Evolutionary conservation across 2,888 invertebrate species (phyloP), one percentile per base, ranked within the genome.

Genomic region (Athalia cordata): DNA sequence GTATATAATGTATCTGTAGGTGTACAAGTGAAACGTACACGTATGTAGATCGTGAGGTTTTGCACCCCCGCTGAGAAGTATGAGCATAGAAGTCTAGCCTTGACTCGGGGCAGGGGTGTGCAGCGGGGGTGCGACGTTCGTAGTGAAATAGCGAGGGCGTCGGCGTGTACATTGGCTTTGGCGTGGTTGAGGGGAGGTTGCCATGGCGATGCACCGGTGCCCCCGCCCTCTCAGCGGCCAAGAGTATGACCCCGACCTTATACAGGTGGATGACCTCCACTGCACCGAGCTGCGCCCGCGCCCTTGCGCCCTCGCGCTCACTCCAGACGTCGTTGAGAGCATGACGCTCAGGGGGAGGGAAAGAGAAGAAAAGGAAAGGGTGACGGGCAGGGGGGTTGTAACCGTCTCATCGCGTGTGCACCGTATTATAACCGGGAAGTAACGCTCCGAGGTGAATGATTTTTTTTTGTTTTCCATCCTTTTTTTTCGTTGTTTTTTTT

Each of bases 201-300:
- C 88, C 87, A 88, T 88, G 88, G 87, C 84, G 81, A 88, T 88
- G 82, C 80, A 79, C 79, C 82, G 81, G 29, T 80, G 81, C 80
- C 82, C 79, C 84, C 82, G 80, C 79, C 83, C 81, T 45, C 77
- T 83, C 83, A 29, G 81, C 85, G 86, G 85, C 85, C 86, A 86
- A 86, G 85, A 87, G 87, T 87, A 86, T 89, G 89, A 90, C 90
- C 90, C 90, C 89, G 90, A 90, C 90, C 90, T 90, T 90, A 29
- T 29, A 89, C 89, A 89, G 89, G 90, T 90, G 88, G 89, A 90
- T 90, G 89, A 89, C 90, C 90, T 89, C 90, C 88, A 89, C 89
- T 89, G 89, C 90, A 88, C 83, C 87, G 84, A 47, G 81, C 79
- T 86, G 88, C 89, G 88, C 87, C 87, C 89, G 87, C 87, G 86